Evolutionary conservation across 2,113 vertebrate genomes (phyloP).

Genomic region (Nycticorax nycticorax): DNA sequence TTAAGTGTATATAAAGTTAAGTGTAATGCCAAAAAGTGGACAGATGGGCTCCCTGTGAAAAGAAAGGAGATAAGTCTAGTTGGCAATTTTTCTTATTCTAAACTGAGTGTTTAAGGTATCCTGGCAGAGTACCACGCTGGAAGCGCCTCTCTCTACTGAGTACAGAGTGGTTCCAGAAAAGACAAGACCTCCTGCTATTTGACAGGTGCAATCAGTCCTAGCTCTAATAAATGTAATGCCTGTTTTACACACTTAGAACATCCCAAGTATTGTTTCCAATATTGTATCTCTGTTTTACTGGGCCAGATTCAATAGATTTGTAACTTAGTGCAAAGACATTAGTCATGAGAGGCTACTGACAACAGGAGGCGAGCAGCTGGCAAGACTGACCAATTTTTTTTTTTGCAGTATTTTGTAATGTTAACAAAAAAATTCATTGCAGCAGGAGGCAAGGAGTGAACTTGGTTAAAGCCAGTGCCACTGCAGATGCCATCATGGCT

Average conservation of each 20-base stretch:
- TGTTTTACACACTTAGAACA: neutral
- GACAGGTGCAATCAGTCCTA: neutral
- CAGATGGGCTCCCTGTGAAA: neutral
- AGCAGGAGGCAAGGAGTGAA: neutral
- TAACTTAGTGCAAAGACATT: neutral
- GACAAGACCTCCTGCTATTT: neutral
- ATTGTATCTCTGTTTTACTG: neutral
- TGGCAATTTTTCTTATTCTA: neutral
- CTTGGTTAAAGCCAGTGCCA: neutral
- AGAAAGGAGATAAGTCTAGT: neutral
- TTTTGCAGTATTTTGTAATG: neutral
- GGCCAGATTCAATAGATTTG: neutral
- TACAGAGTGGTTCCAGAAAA: neutral
- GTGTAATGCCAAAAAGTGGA: neutral
- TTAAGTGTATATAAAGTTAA: neutral
- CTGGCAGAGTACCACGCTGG: rapidly evolving
- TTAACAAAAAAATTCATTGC: neutral
- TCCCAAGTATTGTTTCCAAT: neutral
- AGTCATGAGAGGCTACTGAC: neutral
- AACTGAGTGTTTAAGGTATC: neutral
- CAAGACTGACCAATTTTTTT: neutral
- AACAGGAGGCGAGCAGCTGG: neutral
- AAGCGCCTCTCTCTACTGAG: neutral
- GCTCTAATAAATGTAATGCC: neutral
- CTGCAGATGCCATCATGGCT: neutral